A percentile compares a stretch with the other conserved stretches of the same genome.
phyloP scores from a whole-genome alignment of 1,140 invertebrate species.

The Drosophila arizonae region DNA sequence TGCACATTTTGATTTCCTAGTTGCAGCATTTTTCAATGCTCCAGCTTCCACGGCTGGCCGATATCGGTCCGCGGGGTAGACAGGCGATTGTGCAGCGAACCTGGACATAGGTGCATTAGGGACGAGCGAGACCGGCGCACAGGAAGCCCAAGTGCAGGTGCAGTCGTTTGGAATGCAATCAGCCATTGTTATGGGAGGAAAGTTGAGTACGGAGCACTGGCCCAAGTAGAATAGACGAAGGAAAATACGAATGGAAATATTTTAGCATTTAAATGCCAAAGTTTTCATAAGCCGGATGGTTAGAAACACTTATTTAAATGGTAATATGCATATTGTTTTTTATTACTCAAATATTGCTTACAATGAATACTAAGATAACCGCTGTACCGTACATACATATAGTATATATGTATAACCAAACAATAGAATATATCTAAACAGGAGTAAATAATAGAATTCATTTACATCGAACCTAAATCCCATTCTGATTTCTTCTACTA shows the following conservation, averaged over 20 bases:
- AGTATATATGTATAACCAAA: no score
- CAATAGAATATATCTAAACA: no score
- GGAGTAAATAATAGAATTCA: no score
- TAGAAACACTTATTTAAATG: background rate
- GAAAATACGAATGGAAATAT: background rate
- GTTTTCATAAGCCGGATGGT: no score
- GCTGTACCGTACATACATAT: no score
- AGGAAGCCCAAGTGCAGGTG: slow-evolving; percentile 24
- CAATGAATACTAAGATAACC: no score
- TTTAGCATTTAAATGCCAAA: no score
- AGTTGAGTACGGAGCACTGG: background rate
- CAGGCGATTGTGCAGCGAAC: slow-evolving; percentile 18
- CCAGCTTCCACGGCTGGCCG: slow-evolving; percentile 16
- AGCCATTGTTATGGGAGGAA: slow-evolving; percentile 4
- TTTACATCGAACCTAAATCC: no score
- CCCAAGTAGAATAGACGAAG: background rate
- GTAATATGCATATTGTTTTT: background rate
- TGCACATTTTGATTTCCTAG: slow-evolving; percentile 79
- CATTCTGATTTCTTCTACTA: no score
- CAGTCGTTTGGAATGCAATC: slow-evolving; percentile 31
- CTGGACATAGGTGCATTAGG: slow-evolving; percentile 7
- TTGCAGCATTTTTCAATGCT: slow-evolving; percentile 45
- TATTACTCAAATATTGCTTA: no score
- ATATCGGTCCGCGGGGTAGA: slow-evolving; percentile 16
- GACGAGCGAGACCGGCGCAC: slow-evolving; percentile 18